Conservation (phyloP, 2,113 vertebrate genomes). For the Ascaphus truei region DNA sequence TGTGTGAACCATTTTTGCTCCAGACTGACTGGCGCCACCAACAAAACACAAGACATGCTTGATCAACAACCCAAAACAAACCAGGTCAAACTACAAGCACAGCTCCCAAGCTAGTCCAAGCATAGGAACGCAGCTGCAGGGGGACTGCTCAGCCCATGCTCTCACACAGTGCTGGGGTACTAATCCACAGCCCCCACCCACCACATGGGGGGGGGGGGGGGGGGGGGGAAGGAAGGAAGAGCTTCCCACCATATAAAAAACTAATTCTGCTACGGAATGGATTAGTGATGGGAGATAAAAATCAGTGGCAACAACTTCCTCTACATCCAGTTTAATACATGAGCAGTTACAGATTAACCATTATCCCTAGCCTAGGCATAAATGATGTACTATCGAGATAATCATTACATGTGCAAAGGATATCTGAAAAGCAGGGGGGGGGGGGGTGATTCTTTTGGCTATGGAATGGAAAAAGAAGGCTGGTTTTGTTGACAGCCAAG, state of each 20-base stretch:
- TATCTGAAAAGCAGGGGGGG: slow-evolving; percentile 3
- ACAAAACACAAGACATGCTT: slow-evolving; percentile 91
- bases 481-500: too few relatives aligned
- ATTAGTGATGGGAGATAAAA: neutral
- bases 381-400: slow-evolving; percentile 10
- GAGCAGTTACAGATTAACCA: neutral
- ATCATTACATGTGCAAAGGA: neutral
- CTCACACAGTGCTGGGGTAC: slow-evolving; percentile 7
- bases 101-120: slow-evolving; percentile 59
- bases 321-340: neutral
- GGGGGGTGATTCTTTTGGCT: too few relatives aligned
- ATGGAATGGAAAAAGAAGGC: too few relatives aligned
- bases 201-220: too few relatives aligned
- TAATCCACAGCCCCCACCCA: neutral
- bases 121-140: slow-evolving; percentile 52
- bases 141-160: slow-evolving; percentile 35
- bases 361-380: neutral
- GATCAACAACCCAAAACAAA: slow-evolving; percentile 98
- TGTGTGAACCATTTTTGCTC: slow-evolving; percentile 80
- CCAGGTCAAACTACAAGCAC: slow-evolving; percentile 82
- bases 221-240: too few relatives aligned
- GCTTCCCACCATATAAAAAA: neutral
- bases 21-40: slow-evolving; percentile 93
- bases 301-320: neutral
- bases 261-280: slow-evolving; percentile 1